A percentile compares a stretch with the other conserved stretches of the same genome.
Conservation (phyloP, 2,888 invertebrate genomes). For the Drymonia ruficornis region DNA sequence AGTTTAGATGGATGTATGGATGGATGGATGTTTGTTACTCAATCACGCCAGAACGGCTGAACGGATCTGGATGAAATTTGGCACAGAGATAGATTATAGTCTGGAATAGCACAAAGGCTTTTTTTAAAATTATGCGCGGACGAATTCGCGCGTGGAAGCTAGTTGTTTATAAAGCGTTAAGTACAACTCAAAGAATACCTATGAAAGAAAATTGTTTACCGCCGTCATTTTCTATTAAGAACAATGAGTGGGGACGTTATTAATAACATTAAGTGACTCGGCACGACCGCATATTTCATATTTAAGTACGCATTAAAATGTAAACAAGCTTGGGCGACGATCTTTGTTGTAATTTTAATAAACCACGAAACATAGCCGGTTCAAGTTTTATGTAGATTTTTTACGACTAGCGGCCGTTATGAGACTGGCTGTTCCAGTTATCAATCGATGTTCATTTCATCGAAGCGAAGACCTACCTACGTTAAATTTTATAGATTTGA, state of each 20-base stretch:
- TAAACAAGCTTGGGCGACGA: slow-evolving; percentile 60
- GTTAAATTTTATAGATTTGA: too few species aligned
- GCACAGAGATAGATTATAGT: too few species aligned
- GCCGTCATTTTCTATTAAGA: slow-evolving; percentile 41
- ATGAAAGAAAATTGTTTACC: slow-evolving; percentile 11
- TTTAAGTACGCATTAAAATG: slow-evolving; percentile 69
- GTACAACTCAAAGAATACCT: not conserved
- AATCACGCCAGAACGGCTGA: too few species aligned
- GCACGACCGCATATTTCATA: slow-evolving; percentile 62
- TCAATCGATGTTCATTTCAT: not conserved
- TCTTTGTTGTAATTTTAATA: slow-evolving; percentile 65
- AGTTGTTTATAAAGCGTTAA: not conserved
- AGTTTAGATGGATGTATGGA: too few species aligned
- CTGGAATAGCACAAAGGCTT: too few species aligned
- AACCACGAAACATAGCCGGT: slow-evolving; percentile 44
- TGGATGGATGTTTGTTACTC: too few species aligned
- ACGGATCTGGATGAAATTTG: too few species aligned
- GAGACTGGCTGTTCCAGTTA: not conserved
- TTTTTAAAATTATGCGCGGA: too few species aligned
- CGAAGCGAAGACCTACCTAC: not conserved
- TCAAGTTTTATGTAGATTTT: slow-evolving; percentile 38
- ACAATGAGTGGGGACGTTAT: slow-evolving; percentile 51
- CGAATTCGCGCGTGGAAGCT: too few species aligned
- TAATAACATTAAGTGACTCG: slow-evolving; percentile 53
- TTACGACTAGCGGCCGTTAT: slow-evolving; percentile 18